Evolutionary conservation across 1,140 invertebrate species (phyloP), one percentile per base, ranked within the genome.

Genomic region (Oedothorax gibbosus): DNA sequence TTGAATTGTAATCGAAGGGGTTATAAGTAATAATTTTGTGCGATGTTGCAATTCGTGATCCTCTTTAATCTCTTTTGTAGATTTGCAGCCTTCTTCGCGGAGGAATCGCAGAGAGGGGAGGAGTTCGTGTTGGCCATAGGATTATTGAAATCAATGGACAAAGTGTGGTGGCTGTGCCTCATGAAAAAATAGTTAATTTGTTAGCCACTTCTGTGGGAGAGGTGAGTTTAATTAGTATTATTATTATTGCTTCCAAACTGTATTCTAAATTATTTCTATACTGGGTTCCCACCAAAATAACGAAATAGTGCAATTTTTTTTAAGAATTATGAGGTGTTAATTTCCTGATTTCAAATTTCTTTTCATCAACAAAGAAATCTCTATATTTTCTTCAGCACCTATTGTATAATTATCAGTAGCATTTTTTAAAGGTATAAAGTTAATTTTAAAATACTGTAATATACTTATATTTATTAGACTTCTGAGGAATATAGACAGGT

Each of bases 131-230:
- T 10, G 99, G 98, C 0, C 98, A 99, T 92, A 93, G 98, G 87
- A 99, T 99, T 88, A 99, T 99, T 88, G 98, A 92, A 88, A 93
- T 93, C 85, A 93, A 93, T 88, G 91, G 91, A 73, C 89, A 91
- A 86, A 98, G 96, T 91, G 98, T 99, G 49, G 98, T 99, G 57
- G 98, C 98, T 86, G 98, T 99, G 75, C 97, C 98, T 81, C 99
- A 99, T 92, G 98, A 99, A 91, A 96, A 98, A 90, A 99, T 99
- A 89, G 98, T 99, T 88, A 99, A 99, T 91, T 93, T 99, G 89
- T 92, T 99, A 87, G 98, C 98, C 87, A 99, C 98, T 69, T 99
- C 98, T 69, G 97, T 99, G 86, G 99, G 99, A 88, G 99, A 99
- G 94, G 97, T 99, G 91, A 91, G 91, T 62, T 14, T 73, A n/a